Percentiles rank a stretch among this genome's conserved stretches.
phyloP scores from a whole-genome alignment of 2,888 invertebrate species.

The Ischnus inquisitorius region DNA sequence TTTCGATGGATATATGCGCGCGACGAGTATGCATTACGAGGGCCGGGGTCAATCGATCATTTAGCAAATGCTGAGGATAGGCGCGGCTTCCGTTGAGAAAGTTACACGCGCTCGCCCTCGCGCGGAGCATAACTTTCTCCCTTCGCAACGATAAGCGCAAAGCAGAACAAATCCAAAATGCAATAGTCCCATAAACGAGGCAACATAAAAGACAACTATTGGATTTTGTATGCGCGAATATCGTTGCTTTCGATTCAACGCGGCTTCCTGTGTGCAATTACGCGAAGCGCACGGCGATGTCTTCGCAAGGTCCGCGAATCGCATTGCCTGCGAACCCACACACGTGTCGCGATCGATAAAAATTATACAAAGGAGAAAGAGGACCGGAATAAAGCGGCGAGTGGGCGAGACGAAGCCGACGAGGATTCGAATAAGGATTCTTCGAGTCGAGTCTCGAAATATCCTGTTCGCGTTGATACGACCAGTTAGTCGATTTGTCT shows the following conservation, averaged over 20 bases:
- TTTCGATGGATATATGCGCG: slow-evolving; percentile 22
- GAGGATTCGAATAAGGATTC: slow-evolving; percentile 53
- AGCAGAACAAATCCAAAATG: slow-evolving; percentile 26
- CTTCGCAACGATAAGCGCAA: slow-evolving; percentile 33
- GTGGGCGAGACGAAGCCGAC: slow-evolving; percentile 64
- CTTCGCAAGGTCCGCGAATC: slow-evolving; percentile 43
- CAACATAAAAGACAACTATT: neutral
- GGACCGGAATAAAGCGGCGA: slow-evolving; percentile 43
- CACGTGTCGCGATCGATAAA: slow-evolving; percentile 27
- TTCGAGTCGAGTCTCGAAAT: slow-evolving; percentile 26
- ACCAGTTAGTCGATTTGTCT: neutral
- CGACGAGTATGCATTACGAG: slow-evolving; percentile 28
- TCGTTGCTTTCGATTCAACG: neutral
- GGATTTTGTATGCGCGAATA: slow-evolving; percentile 1
- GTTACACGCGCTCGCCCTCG: slow-evolving; percentile 72
- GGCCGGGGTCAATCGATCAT: slow-evolving; percentile 68
- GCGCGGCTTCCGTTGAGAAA: slow-evolving; percentile 74
- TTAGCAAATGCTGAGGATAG: slow-evolving; percentile 63
- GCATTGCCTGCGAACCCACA: slow-evolving; percentile 42
- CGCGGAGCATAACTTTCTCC: slow-evolving; percentile 66
- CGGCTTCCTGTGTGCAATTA: neutral
- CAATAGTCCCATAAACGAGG: neutral
- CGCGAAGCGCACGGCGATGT: slow-evolving; percentile 26
- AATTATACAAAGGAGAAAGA: slow-evolving; percentile 36
- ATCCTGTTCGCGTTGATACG: slow-evolving; percentile 8